These are phyloP conservation scores for Patella ulyssiponensis DNA, from an alignment of 2,888 invertebrate species.

Conservation along the genomic window DNA sequence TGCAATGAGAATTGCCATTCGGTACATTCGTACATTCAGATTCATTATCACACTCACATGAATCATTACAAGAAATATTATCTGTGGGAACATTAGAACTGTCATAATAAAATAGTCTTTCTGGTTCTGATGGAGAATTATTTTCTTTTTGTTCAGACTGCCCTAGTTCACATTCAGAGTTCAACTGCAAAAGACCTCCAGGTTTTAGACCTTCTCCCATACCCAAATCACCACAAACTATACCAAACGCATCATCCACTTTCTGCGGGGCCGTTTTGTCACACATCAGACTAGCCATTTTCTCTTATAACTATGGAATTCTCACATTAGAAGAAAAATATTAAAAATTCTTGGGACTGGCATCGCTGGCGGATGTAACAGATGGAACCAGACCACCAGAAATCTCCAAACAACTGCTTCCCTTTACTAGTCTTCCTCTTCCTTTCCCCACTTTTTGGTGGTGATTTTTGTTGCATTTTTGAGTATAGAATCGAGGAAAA, in stretches of 20 bases:
- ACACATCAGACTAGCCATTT: slow-evolving; percentile 25
- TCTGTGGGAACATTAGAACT: slow-evolving; percentile 10
- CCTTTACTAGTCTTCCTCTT: no score
- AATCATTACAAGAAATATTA: slow-evolving; percentile 1
- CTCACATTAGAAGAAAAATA: no score
- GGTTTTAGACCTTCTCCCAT: slow-evolving; percentile 55
- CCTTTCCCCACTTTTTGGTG: no score
- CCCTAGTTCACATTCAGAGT: neutral
- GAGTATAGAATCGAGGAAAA: no score
- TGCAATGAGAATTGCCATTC: neutral
- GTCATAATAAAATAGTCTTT: slow-evolving; percentile 16
- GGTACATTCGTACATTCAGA: neutral
- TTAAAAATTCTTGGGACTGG: no score
- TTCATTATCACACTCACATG: neutral
- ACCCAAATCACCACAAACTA: slow-evolving; percentile 54
- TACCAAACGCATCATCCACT: slow-evolving; percentile 39
- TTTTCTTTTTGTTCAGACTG: neutral
- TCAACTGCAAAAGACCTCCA: slow-evolving; percentile 40
- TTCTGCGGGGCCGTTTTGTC: slow-evolving; percentile 27
- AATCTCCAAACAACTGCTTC: no score
- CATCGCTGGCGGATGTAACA: no score
- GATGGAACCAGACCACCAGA: no score
- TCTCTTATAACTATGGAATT: neutral
- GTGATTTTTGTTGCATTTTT: no score
- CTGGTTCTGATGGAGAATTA: slow-evolving; percentile 10